Base-by-base conservation (phyloP, 2,888 invertebrate genomes). In the Belgica antarctica region DNA sequence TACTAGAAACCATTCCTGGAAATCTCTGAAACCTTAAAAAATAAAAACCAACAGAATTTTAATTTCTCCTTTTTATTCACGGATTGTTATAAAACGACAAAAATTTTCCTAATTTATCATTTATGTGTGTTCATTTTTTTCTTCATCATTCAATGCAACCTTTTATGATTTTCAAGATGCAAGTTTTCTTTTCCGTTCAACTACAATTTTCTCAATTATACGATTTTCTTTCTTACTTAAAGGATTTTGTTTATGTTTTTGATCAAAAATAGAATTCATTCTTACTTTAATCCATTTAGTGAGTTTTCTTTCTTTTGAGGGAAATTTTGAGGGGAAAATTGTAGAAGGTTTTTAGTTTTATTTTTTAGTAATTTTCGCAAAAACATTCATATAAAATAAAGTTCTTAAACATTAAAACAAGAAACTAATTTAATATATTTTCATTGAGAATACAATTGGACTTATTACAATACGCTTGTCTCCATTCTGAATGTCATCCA, bases 41-140 rank as follows among this genome's bases (percentile, higher is more conserved):
- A 52, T 1, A 52, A 52, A 52, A 41, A 41, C 41, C 4, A 7
- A 19, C 52, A 17, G 22, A 52, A 17, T 46, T 27, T 66, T 66
- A 17, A 66, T 66, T 66, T 41, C 47, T 66, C 28, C 28, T 66
- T 47, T 46, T 66, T 66, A 41, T 41, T 41, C 41, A 27, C 36
- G 19, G 25, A 66, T 47, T 66, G 36, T 66, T 66, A 66, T 66
- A 66, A 66, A 66, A 66, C 65, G 65, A 66, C 65, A 66, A 66
- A 66, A 63, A 63, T 41, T 66, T 47, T 62, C 28, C 65, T 66
- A 66, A 66, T 66, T 47, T 47, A 66, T 66, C n/a, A 46, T 66
- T 52, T 52, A 52, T 41, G 24, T 52, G 52, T 52, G 52, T 52
- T 3, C 15, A 12, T 46, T 2, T 52, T 2, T 52, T 52, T 19